A percentile compares a stretch with the other conserved stretches of the same genome.
Conservation (phyloP, 2,888 invertebrate genomes). For the Oscheius sp. region DNA sequence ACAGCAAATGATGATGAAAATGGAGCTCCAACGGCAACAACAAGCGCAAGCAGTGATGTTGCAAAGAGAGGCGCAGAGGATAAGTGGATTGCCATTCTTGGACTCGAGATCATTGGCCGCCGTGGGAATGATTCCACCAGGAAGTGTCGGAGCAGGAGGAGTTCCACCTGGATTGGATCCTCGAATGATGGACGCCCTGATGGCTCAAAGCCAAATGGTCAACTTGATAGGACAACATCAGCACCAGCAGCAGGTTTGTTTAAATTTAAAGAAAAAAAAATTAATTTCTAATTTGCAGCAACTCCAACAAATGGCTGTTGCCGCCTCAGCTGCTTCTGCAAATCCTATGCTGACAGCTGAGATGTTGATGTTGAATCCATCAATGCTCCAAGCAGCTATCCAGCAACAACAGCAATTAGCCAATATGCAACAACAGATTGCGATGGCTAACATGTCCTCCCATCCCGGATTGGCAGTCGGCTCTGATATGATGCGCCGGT, state of each 20-base stretch:
- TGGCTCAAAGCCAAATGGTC: constrained; percentile 18
- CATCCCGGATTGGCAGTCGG: constrained; percentile 7
- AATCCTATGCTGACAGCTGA: constrained; percentile 4
- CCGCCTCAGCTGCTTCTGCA: background rate
- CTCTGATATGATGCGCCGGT: constrained; percentile 37
- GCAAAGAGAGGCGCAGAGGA: constrained; percentile 19
- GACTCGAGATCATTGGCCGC: constrained; percentile 12
- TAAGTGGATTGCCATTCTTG: constrained; percentile 4
- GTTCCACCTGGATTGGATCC: background rate
- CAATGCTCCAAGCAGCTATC: constrained; percentile 28
- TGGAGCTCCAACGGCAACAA: constrained; percentile 28
- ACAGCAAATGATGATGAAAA: constrained; percentile 17
- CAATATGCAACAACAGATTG: no score
- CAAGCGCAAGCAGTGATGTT: background rate
- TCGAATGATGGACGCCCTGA: constrained; percentile 19
- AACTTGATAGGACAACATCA: constrained; percentile 5
- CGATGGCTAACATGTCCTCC: background rate
- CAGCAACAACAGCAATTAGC: constrained; percentile 27
- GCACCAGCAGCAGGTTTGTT: background rate
- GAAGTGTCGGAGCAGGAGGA: no score
- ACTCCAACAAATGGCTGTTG: constrained; percentile 14
- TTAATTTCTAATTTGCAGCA: background rate
- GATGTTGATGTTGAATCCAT: constrained; percentile 26
- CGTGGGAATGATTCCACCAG: background rate
- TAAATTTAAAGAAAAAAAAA: background rate